A percentile compares a stretch with the other conserved stretches of the same genome.
Conservation (phyloP, 2,888 invertebrate genomes). For the Stenichneumon culpator region DNA sequence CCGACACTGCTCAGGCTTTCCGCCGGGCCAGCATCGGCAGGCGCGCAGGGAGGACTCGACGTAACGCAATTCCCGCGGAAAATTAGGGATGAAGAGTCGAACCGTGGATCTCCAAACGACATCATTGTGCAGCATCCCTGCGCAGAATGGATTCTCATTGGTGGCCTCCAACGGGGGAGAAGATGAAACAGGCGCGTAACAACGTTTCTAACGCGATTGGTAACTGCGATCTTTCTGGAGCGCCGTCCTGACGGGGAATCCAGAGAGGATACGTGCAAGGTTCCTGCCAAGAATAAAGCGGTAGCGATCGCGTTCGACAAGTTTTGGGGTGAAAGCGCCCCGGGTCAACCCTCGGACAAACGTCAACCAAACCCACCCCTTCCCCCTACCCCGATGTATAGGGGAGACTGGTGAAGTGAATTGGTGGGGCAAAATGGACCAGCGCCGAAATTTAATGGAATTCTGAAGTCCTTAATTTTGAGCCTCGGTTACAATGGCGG, state of each 20-base stretch:
- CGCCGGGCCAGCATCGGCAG: conserved; percentile 61
- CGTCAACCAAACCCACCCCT: conserved; percentile 12
- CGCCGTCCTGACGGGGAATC: conserved; percentile 51
- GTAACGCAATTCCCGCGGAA: conserved; percentile 77
- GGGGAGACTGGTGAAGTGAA: too few relatives aligned
- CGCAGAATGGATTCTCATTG: conserved; percentile 59
- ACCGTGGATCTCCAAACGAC: conserved; percentile 46
- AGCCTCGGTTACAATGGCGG: too few relatives aligned
- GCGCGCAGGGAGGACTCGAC: conserved; percentile 58
- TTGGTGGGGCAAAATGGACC: too few relatives aligned
- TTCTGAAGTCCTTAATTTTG: too few relatives aligned
- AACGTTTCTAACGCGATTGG: conserved; percentile 79
- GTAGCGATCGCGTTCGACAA: conserved; percentile 37
- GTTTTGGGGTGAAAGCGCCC: conserved; percentile 41
- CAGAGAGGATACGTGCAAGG: not conserved
- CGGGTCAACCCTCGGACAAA: conserved; percentile 50
- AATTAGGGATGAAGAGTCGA: conserved; percentile 73
- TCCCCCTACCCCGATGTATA: too few relatives aligned
- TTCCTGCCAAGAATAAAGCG: conserved; percentile 1
- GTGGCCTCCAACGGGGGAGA: conserved; percentile 71
- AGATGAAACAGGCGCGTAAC: conserved; percentile 77
- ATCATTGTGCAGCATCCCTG: conserved; percentile 45
- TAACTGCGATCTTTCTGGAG: conserved; percentile 76
- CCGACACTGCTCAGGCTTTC: conserved; percentile 24
- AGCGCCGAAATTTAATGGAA: too few relatives aligned